Conservation (phyloP, 2,797 vertebrate genomes). For the Rhinoraja longicauda region DNA sequence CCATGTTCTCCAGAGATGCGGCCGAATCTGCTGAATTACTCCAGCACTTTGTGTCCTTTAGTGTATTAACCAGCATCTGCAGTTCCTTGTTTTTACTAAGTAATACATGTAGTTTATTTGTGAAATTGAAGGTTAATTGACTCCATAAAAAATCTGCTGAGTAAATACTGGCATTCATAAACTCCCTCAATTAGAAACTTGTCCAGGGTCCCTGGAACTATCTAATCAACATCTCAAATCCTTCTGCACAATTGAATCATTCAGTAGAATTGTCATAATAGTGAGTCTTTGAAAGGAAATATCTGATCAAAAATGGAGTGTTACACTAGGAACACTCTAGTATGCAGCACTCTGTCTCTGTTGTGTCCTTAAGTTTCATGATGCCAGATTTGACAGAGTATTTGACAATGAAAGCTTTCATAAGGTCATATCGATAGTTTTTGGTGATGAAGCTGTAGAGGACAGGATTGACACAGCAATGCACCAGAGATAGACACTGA, state of each 20-base stretch:
- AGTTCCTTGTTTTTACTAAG: too few relatives aligned
- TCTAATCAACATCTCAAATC: neutral
- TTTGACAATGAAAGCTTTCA: constrained; percentile 97
- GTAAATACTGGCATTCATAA: neutral
- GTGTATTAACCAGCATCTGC: too few relatives aligned
- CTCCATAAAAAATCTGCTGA: neutral
- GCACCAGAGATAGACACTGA: constrained; percentile 85
- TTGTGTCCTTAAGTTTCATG: constrained; percentile 78
- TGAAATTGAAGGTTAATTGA: neutral
- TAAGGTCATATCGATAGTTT: constrained; percentile 92
- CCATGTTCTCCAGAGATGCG: too few relatives aligned
- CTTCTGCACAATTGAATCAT: neutral
- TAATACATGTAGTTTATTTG: neutral
- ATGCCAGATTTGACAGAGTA: constrained; percentile 88
- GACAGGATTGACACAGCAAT: constrained; percentile 92
- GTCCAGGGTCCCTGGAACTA: too few relatives aligned
- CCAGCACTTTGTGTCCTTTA: too few relatives aligned
- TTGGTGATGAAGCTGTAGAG: constrained; percentile 92
- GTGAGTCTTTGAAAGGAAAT: neutral
- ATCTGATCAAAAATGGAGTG: neutral
- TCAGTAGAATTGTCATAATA: neutral
- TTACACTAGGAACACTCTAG: constrained; percentile 50
- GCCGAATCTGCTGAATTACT: too few relatives aligned
- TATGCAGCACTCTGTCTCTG: constrained; percentile 79
- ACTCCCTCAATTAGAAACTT: neutral